Conservation (phyloP, 2,113 vertebrate species). For the Speoplatyrhinus poulsoni region DNA sequence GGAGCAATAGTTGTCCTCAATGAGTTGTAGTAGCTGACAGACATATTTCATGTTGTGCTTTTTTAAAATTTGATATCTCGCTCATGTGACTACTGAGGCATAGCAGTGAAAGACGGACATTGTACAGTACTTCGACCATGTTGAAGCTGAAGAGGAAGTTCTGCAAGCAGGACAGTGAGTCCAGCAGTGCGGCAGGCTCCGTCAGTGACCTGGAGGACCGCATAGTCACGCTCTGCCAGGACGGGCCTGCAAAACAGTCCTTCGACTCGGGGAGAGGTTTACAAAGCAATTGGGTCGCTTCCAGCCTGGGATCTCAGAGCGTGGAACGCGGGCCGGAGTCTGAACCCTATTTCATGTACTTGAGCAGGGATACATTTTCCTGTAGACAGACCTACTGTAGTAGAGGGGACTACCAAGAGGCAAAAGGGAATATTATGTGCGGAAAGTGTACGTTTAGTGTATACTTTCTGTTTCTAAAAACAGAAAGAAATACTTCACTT, state of each 20-base stretch:
- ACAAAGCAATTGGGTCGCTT: conserved; percentile 20
- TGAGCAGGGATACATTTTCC: conserved; percentile 48
- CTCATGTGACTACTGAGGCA: too few species aligned
- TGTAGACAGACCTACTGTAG: conserved; percentile 44
- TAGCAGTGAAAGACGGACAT: neutral
- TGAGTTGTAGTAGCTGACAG: too few species aligned
- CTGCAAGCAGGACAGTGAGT: conserved; percentile 47
- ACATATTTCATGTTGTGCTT: too few species aligned
- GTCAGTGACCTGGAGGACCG: conserved; percentile 65
- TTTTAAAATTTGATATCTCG: too few species aligned
- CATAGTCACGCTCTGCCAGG: conserved; percentile 78
- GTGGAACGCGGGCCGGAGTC: conserved; percentile 26
- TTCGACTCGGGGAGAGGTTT: conserved; percentile 38
- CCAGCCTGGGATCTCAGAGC: conserved; percentile 51
- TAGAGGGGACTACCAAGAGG: conserved; percentile 15
- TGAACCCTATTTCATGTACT: conserved; percentile 13
- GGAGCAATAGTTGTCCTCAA: too few species aligned
- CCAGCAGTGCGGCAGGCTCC: conserved; percentile 50
- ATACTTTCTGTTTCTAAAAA: neutral
- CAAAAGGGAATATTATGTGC: conserved; percentile 37
- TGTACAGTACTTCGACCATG: conserved; percentile 38
- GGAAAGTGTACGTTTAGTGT: conserved; percentile 50
- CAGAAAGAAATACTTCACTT: neutral
- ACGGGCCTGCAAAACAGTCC: conserved; percentile 51
- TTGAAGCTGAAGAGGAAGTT: conserved; percentile 66